Conservation (phyloP, 2,888 invertebrate genomes). For the Omphaloscelis lunosa region DNA sequence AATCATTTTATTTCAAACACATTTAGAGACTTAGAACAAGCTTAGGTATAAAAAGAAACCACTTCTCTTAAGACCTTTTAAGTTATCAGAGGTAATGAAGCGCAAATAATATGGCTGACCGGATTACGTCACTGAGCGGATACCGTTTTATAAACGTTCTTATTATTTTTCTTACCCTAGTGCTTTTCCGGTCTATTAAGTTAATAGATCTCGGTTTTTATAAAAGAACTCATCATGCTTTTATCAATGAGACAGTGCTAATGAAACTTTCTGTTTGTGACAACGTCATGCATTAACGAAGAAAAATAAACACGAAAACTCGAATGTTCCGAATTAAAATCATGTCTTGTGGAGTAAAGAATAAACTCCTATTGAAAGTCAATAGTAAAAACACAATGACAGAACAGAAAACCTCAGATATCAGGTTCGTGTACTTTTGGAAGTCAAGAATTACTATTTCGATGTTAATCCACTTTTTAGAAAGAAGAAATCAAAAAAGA, state of each 20-base stretch:
- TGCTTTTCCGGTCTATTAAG: constrained; percentile 27
- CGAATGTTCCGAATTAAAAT: background rate
- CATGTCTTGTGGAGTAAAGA: background rate
- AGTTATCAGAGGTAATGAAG: constrained; percentile 34
- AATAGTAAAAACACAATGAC: background rate
- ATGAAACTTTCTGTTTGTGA: background rate
- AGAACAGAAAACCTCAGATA: background rate
- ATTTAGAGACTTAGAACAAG: background rate
- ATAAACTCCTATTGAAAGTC: background rate
- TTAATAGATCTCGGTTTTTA: background rate
- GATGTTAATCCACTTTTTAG: background rate
- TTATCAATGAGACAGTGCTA: background rate
- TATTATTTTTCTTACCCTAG: constrained; percentile 6
- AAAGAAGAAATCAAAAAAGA: background rate
- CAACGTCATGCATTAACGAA: background rate
- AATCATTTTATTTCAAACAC: no score
- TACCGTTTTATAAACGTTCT: constrained; percentile 3
- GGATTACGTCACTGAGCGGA: constrained; percentile 34
- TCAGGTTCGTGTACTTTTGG: background rate
- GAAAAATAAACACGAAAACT: background rate
- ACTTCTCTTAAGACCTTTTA: constrained; percentile 12
- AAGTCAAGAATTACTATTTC: background rate
- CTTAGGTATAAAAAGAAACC: background rate
- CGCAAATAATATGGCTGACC: constrained; percentile 24
- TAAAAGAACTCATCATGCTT: background rate